Evolutionary conservation across 2,113 vertebrate species (phyloP), one percentile per base, ranked within the genome.

Genomic region (Loxodonta africana): DNA sequence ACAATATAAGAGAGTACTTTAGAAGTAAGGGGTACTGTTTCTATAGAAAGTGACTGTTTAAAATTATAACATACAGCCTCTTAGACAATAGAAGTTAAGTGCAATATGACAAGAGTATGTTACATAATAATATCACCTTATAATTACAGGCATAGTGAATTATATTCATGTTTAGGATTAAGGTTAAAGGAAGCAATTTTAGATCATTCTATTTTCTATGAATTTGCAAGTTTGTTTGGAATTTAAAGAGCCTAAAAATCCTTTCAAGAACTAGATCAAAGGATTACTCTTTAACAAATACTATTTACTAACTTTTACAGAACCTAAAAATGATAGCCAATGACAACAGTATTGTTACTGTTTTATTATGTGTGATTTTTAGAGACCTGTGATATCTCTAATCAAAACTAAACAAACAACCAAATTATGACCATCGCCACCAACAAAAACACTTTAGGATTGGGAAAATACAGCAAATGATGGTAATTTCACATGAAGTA

Each of bases 11-110:
- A 94, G 74, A 90, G 8, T 41, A 97, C 12, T 92, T 96, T n/a
- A 76, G 84, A 96, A 90, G 67, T 95, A 83, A 28, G 30, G 44
- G 96, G 46, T 85, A 93, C 48, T 85, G 88, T 73, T 97, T 95
- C 46, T 87, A 37, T 89, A 83, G 23, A 94, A 94, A 84, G 12
- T 37, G 6, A 57, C 53, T 1, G 21, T 94, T 96, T 97, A 51
- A 91, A 96, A 37, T 83, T 77, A 63, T 57, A 94, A 88, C 44
- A 12, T 25, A 26, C 10, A 60, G 63, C 96, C 26, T 81, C n/a
- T 51, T 91, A 93, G 30, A 83, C 28, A 85, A 8, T 30, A 63
- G 8, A 93, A 51, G 6, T 91, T 89, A 46, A 88, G 5, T 63
- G 3, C 12, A 92, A 5, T 41, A 18, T 89, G 53, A 80, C 80